Evolutionary conservation across 2,797 vertebrate genomes (phyloP), one percentile per base, ranked within the genome.

Genomic region (Hylomyscus alleni): DNA sequence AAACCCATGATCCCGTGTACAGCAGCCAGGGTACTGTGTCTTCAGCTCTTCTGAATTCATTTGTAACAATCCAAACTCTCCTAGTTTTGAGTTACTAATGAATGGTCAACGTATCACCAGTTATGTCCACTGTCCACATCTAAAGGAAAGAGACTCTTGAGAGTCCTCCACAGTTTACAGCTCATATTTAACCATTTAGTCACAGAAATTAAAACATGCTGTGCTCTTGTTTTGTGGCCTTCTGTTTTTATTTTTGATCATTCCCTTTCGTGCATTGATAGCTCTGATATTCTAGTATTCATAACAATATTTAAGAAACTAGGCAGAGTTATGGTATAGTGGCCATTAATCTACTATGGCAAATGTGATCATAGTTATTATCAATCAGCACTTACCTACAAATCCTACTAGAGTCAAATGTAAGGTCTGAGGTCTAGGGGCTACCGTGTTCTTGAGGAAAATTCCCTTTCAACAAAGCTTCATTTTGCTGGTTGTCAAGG

Each of bases 391-490:
- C 26, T 83, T 84, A 90, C 44, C 37, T 92, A 52, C 15, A 93
- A 83, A 76, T 94, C 56, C 75, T 90, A 6, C 73, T 56, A 75
- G 75, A 76, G 44, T 62, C 69, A 78, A 76, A 62, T 2, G 1
- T 54, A 65, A 50, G 56, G 20, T 50, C 24, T 93, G 75, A 93
- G 8, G 19, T 93, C 91, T 97, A 95, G 91, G 95, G 60, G 13
- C 31, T 76, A 97, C 89, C 90, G 90, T 20, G 11, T 50, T 29
- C 37, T 52, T 92, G 37, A 54, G 7, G 75, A 93, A 93, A 95
- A 37, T 86, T 91, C 88, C 76, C 86, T 95, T 87, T 65, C 86
- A 89, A 95, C 91, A 95, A 95, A 95, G 90, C 56, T 85, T 92
- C 47, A 77, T 94, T 97, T 56, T 97, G 58, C 78, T 93, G n/a